Evolutionary conservation across 2,888 invertebrate genomes (phyloP).

Genomic region (Metalampra italica): DNA sequence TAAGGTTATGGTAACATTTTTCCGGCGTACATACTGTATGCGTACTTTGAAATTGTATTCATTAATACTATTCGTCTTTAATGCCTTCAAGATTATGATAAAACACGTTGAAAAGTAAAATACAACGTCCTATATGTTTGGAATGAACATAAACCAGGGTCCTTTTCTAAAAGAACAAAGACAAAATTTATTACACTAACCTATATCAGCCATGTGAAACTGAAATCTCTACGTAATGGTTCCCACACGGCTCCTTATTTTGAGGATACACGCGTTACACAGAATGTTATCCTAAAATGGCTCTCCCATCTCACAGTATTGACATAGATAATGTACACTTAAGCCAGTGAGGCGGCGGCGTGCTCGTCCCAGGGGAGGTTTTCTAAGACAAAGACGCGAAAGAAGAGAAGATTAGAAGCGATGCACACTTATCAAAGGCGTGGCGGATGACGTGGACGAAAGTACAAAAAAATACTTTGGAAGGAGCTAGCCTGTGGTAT

Average conservation of each 20-base stretch:
- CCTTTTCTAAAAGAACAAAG: background rate
- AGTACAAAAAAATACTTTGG: background rate
- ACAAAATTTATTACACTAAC: constrained; percentile 14
- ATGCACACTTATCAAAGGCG: constrained; percentile 50
- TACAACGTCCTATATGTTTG: background rate
- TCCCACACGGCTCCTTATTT: constrained; percentile 62
- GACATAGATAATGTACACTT: constrained; percentile 68
- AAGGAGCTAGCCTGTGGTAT: too few relatives aligned
- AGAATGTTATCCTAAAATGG: constrained; percentile 68
- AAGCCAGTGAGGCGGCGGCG: constrained; percentile 35
- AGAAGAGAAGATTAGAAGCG: constrained; percentile 57
- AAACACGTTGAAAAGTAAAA: background rate
- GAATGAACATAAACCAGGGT: too few relatives aligned
- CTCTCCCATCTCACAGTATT: constrained; percentile 59
- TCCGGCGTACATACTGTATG: too few relatives aligned
- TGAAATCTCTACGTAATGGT: constrained; percentile 62
- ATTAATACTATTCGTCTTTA: too few relatives aligned
- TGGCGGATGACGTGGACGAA: constrained; percentile 23
- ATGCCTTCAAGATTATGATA: too few relatives aligned
- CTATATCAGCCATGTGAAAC: constrained; percentile 44
- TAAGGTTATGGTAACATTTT: too few relatives aligned
- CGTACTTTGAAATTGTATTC: too few relatives aligned
- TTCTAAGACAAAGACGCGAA: constrained; percentile 63
- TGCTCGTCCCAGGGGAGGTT: constrained; percentile 46
- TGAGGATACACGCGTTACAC: constrained; percentile 66